Percentiles rank a stretch among this genome's conserved stretches.
phyloP scores from a whole-genome alignment of 1,140 invertebrate species.

The Cephus cinctus region DNA sequence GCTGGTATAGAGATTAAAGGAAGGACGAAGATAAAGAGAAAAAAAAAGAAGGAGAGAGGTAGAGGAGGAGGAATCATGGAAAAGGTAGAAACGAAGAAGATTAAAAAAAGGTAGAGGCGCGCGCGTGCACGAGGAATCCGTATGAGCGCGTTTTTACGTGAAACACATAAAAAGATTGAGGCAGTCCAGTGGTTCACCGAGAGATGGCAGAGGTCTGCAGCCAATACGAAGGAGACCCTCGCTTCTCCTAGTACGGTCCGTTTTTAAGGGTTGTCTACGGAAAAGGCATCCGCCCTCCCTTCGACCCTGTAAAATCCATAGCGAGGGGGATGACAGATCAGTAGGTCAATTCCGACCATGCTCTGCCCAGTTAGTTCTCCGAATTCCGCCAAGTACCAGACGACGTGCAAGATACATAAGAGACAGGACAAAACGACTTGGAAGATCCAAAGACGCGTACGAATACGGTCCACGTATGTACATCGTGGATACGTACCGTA shows the following conservation, averaged over 20 bases:
- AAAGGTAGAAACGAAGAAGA: no score
- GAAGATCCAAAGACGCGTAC: no score
- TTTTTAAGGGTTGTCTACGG: no score
- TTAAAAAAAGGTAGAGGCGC: conserved; percentile 6
- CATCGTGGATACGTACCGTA: no score
- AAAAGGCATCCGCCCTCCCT: no score
- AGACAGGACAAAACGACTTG: no score
- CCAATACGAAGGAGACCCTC: no score
- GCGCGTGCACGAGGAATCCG: conserved; percentile 16
- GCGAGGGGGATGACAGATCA: not conserved
- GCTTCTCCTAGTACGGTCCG: no score
- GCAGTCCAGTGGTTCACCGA: conserved; percentile 40
- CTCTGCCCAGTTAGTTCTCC: not conserved
- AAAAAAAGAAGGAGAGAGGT: no score
- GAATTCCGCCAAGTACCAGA: no score
- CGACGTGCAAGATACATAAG: no score
- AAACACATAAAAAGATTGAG: conserved; percentile 42
- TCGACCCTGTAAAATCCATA: not conserved
- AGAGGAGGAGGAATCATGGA: conserved; percentile 10
- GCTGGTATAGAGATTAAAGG: not conserved
- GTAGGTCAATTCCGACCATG: not conserved
- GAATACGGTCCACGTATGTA: no score
- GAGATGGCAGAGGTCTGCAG: conserved; percentile 43
- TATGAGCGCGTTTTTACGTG: conserved; percentile 37
- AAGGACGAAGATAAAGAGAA: not conserved